These are phyloP conservation scores for Corticium candelabrum DNA, from an alignment of 37 sponge, comb jelly and placozoan species.

Conservation along the genomic window DNA sequence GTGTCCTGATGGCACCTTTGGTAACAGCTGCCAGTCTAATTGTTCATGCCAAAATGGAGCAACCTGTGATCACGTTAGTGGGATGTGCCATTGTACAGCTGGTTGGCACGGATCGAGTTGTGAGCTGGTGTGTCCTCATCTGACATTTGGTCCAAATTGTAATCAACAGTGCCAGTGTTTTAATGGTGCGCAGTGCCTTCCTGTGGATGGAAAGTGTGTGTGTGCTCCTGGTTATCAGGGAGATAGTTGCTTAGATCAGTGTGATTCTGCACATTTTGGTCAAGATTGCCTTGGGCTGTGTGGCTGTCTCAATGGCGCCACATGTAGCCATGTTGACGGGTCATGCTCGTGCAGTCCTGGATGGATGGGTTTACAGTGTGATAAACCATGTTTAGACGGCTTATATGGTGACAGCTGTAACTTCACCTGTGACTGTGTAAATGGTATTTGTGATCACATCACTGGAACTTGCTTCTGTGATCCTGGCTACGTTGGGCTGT, in stretches of 20 bases:
- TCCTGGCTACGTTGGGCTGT: slow-evolving; percentile 3
- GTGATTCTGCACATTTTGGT: background rate
- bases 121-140: background rate
- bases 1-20: background rate
- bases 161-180: background rate
- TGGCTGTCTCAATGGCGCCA: background rate
- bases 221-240: background rate
- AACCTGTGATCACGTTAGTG: slow-evolving; percentile 1
- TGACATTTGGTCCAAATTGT: background rate
- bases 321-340: background rate
- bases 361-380: background rate
- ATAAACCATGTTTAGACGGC: background rate
- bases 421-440: background rate
- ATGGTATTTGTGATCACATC: background rate
- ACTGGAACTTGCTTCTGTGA: background rate
- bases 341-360: background rate
- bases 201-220: background rate
- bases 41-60: slow-evolving; percentile 6
- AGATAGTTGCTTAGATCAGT: background rate
- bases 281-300: background rate
- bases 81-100: background rate
- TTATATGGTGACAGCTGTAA: background rate
- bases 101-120: background rate
- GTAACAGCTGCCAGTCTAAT: background rate
- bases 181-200: background rate